phyloP scores from a whole-genome alignment of 2,797 vertebrate species.

The Tarsius wallacei region DNA sequence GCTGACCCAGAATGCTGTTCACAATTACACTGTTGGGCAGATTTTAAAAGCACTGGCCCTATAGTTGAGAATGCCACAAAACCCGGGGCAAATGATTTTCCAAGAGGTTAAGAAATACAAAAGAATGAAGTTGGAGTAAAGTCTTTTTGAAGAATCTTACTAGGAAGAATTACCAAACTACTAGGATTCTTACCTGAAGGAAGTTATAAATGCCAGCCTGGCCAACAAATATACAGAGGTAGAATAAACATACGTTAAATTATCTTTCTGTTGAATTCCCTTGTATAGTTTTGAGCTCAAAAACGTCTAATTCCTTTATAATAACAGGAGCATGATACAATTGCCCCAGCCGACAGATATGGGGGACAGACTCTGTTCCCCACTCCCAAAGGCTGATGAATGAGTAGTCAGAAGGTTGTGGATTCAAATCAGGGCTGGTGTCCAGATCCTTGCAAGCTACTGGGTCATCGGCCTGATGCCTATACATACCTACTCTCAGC shows the following conservation, averaged over 20 bases:
- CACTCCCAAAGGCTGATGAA: background rate
- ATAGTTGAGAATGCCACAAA: background rate
- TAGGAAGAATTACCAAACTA: background rate
- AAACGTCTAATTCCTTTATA: background rate
- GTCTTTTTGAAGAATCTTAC: background rate
- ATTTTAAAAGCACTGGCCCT: background rate
- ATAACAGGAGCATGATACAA: background rate
- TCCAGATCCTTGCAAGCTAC: background rate
- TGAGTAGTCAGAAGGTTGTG: background rate
- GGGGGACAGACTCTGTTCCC: too few relatives aligned
- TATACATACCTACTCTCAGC: background rate
- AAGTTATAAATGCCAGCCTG: background rate
- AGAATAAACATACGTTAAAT: background rate
- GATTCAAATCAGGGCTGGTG: background rate
- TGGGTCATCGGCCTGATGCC: background rate
- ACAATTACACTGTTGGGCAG: background rate
- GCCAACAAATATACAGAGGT: background rate
- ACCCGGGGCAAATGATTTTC: background rate
- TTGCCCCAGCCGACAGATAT: background rate
- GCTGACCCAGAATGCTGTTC: conserved; percentile 56
- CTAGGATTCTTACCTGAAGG: background rate
- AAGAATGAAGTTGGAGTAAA: background rate
- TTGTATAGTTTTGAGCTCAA: background rate
- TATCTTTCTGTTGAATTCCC: conserved; percentile 20
- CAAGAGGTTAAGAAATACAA: background rate